Base-by-base conservation (phyloP, 23 tunicate species). In the Trididemnum nubilum region DNA sequence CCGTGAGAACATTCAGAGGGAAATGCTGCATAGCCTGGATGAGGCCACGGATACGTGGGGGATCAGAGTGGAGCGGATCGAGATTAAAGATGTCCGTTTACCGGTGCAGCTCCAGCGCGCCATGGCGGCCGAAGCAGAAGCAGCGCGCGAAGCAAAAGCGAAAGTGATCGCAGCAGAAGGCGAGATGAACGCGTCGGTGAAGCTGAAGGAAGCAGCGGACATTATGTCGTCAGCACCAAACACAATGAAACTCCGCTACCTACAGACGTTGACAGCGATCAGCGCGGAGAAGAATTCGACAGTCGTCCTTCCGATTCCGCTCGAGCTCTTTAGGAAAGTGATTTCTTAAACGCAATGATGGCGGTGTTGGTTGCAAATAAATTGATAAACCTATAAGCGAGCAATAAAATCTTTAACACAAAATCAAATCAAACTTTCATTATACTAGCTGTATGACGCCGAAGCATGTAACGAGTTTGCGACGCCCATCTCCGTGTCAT, bases 111-210 rank as follows among this genome's bases (percentile, higher is more conserved):
- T 94, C 24, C 98, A 94, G 36, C 79, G 95, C 24, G 98, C 98
- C 66, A 94, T 94, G 98, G 98, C 98, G 5, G 98, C 98, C 1
- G 98, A 94, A 70, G 98, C 98, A 22, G 98, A 94, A 59, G 98
- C 98, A 7, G 39, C 95, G 12, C 72, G 98, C 26, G 98, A 94
- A 82, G 98, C 98, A 0, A 89, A 77, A 76, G 98, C 98, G 33
- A 94, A 95, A 67, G 96, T 95, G 24, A 92, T 94, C 24, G 98
- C 98, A 3, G 98, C 98, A 0, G 98, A 94, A 63, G 98, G 98
- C 33, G 98, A 94, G 44, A 94, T 81, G 95, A 85, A 89, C 38
- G 98, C 98, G 0, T 94, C 98, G 0, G 80, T 63, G 28, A 89
- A 89, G 63, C 73, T 94, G 44, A 94, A 94, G 39, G 98, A 94